phyloP scores from a whole-genome alignment of 2,113 vertebrate genomes.

The Microtus oregoni region DNA sequence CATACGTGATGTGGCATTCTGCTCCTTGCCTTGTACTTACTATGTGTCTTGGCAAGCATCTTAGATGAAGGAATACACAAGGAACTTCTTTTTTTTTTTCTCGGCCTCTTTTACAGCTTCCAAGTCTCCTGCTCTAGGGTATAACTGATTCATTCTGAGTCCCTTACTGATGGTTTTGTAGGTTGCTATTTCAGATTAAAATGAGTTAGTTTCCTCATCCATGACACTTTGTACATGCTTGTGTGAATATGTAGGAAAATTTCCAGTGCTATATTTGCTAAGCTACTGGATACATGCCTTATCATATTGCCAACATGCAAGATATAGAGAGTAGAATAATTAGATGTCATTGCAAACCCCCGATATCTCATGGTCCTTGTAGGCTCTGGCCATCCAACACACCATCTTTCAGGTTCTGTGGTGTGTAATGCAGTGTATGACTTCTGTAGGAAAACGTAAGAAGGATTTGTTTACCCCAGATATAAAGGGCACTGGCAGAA shows the following conservation, averaged over 20 bases:
- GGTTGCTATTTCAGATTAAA: neutral
- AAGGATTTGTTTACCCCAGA: neutral
- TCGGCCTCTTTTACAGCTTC: neutral
- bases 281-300: neutral
- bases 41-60: neutral
- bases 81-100: neutral
- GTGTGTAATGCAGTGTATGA: neutral
- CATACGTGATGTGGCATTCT: neutral
- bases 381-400: neutral
- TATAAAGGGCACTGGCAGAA: neutral
- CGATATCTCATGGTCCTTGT: neutral
- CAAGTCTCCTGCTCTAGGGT: neutral
- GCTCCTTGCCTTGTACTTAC: neutral
- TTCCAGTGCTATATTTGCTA: neutral
- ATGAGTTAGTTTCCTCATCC: neutral
- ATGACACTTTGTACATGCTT: neutral
- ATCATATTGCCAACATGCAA: neutral
- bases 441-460: neutral
- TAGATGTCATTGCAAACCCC: neutral
- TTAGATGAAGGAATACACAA: neutral
- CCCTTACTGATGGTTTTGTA: neutral
- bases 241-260: neutral
- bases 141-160: neutral
- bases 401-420: neutral
- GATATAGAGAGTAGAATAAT: neutral